phyloP scores from a whole-genome alignment of 2,113 vertebrate genomes.

The Anser brachyrhynchus region DNA sequence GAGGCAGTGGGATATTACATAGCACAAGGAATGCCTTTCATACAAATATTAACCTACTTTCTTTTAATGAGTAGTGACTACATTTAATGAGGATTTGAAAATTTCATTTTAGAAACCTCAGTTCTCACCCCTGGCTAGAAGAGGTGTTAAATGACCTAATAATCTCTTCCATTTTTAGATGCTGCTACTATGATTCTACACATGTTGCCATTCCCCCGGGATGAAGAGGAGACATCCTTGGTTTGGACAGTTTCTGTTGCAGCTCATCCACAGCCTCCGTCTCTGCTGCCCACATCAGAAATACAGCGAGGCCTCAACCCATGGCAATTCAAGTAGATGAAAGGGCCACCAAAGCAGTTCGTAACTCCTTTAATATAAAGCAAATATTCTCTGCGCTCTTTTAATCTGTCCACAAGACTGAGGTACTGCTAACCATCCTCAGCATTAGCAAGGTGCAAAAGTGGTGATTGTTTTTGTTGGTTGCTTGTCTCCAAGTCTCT shows the following conservation, averaged over 20 bases:
- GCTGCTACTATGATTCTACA: not conserved
- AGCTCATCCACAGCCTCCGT: not conserved
- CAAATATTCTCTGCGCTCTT: not conserved
- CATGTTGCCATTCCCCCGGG: not conserved
- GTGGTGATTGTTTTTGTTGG: not conserved
- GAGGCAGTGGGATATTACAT: not conserved
- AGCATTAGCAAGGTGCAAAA: not conserved
- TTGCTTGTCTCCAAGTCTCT: not conserved
- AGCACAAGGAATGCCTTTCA: not conserved
- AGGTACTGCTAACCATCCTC: not conserved
- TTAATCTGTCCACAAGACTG: not conserved
- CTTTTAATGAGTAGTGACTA: conserved; percentile 32
- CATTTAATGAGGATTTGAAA: conserved; percentile 40
- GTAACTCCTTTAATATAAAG: not conserved
- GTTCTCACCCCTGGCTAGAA: conserved; percentile 15
- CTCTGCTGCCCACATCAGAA: not conserved
- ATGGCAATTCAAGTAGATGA: not conserved
- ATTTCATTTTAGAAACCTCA: not conserved
- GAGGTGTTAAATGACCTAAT: conserved; percentile 30
- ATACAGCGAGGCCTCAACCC: not conserved
- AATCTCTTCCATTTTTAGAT: conserved; percentile 46
- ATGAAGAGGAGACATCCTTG: not conserved
- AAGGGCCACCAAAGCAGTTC: not conserved
- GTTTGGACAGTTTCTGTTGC: not conserved
- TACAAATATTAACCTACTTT: conserved; percentile 47